A percentile compares a stretch with the other conserved stretches of the same genome.
These are phyloP conservation scores for Osmoderma eremita DNA, from an alignment of 2,888 invertebrate species.

Conservation along the genomic window DNA sequence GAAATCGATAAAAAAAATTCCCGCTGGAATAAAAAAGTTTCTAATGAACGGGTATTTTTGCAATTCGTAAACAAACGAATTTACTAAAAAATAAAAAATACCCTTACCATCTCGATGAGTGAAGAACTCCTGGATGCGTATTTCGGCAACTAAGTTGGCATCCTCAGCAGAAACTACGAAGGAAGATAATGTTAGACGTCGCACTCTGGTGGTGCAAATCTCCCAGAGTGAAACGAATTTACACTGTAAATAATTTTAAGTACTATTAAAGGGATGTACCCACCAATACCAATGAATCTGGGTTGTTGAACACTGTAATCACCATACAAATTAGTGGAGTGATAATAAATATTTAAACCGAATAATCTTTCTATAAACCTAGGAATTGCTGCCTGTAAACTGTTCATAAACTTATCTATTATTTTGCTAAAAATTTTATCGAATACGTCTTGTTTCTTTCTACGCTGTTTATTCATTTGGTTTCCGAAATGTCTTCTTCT, in stretches of 20 bases:
- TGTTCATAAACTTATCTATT: conserved; percentile 56
- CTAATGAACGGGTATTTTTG: conserved; percentile 58
- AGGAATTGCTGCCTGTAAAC: conserved; percentile 50
- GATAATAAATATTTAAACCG: conserved; percentile 44
- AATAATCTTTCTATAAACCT: conserved; percentile 54
- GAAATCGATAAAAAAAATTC: conserved; percentile 54
- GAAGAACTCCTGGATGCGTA: no score
- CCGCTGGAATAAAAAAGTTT: conserved; percentile 58
- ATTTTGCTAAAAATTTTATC: conserved; percentile 57
- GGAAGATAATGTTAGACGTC: no score
- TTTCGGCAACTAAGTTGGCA: no score
- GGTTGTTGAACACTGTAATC: conserved; percentile 18
- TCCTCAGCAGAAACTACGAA: no score
- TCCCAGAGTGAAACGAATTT: no score
- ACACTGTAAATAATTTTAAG: conserved; percentile 56
- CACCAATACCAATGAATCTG: conserved; percentile 53
- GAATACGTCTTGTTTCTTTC: conserved; percentile 51
- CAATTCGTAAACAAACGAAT: conserved; percentile 55
- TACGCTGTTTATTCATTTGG: conserved; percentile 21
- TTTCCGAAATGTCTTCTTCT: background rate
- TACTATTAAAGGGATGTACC: conserved; percentile 57
- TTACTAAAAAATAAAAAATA: no score
- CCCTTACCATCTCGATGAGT: no score
- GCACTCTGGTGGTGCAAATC: no score
- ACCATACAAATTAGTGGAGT: conserved; percentile 22